Evolutionary conservation across 2,797 vertebrate genomes (phyloP).

Genomic region (Apodemus agrarius): DNA sequence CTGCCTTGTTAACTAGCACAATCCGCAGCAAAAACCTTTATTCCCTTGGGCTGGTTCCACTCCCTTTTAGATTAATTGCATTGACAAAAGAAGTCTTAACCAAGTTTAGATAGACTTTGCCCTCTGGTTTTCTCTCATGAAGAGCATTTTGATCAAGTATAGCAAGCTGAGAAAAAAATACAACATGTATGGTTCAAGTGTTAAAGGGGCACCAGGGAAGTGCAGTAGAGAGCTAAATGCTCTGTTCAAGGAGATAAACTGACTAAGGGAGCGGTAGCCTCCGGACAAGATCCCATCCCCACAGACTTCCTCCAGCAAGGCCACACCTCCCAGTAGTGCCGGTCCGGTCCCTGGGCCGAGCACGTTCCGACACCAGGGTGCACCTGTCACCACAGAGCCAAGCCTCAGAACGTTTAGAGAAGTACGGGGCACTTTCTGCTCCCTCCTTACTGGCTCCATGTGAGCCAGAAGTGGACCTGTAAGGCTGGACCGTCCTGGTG

Average conservation of each 20-base stretch:
- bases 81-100: neutral
- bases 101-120: neutral
- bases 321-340: neutral
- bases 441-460: neutral
- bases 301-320: neutral
- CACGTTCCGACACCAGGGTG: neutral
- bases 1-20: neutral
- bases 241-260: neutral
- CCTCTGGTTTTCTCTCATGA: neutral
- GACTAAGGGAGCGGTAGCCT: neutral
- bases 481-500: neutral
- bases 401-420: rapidly evolving
- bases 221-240: neutral
- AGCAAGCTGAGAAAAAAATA: neutral
- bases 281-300: neutral
- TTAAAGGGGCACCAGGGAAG: neutral
- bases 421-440: neutral
- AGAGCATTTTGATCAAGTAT: neutral
- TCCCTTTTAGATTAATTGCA: neutral
- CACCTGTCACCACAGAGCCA: rapidly evolving
- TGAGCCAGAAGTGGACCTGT: neutral
- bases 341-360: neutral
- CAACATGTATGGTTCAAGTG: neutral
- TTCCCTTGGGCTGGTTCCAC: no score
- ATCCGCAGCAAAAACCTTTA: neutral